Percentiles rank a stretch among this genome's conserved stretches.
Evolutionary conservation across 2,888 invertebrate species (phyloP).

Genomic region (Leucania comma): DNA sequence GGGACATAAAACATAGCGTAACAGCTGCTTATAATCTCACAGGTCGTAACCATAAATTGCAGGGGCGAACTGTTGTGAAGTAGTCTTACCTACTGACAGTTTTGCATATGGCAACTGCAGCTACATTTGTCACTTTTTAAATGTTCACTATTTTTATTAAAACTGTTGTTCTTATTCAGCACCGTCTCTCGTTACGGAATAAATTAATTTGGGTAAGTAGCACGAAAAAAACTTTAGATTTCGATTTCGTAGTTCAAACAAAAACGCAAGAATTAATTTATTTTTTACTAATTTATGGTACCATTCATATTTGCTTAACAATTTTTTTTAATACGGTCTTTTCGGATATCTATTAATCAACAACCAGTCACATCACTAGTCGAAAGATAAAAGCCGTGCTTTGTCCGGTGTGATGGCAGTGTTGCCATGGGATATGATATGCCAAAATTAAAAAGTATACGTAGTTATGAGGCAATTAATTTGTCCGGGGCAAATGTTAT

Average conservation of each 20-base stretch:
- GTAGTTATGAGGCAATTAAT: slow-evolving; percentile 60
- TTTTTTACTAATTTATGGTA: background rate
- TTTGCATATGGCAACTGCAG: slow-evolving; percentile 10
- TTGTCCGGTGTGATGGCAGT: slow-evolving; percentile 45
- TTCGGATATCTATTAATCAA: slow-evolving; percentile 14
- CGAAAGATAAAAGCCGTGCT: slow-evolving; percentile 54
- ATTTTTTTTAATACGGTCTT: background rate
- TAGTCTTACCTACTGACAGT: slow-evolving; percentile 17
- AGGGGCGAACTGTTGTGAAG: slow-evolving; percentile 32
- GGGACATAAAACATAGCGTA: slow-evolving; percentile 57
- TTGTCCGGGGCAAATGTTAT: slow-evolving; percentile 51
- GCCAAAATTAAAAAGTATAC: slow-evolving; percentile 59
- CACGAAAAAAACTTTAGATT: background rate
- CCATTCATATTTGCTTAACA: background rate
- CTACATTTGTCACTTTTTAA: background rate
- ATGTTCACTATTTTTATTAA: background rate
- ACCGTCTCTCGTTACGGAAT: background rate
- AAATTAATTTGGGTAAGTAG: background rate
- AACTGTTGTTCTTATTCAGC: background rate
- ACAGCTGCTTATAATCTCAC: slow-evolving; percentile 61
- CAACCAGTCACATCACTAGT: slow-evolving; percentile 50
- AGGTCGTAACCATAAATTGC: slow-evolving; percentile 56
- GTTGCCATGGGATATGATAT: slow-evolving; percentile 61
- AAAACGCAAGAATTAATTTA: background rate
- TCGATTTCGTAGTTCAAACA: background rate